Percentiles rank a stretch among this genome's conserved stretches.
phyloP scores from a whole-genome alignment of 2,113 vertebrate genomes.

The Trinectes maculatus region DNA sequence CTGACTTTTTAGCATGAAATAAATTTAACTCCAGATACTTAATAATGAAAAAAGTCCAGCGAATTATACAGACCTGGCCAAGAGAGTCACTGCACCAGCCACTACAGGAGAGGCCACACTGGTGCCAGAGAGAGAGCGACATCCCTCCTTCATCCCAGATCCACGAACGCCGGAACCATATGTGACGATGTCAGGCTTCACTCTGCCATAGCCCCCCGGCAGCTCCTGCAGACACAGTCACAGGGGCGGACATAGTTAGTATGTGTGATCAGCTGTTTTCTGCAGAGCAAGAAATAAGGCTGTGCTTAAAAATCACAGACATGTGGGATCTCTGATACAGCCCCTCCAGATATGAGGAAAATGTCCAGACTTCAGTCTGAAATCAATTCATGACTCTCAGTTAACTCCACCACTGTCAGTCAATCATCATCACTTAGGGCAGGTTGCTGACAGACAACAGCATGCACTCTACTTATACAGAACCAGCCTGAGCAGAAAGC shows the following conservation, averaged over 20 bases:
- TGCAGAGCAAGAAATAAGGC: background rate
- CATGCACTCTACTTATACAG: background rate
- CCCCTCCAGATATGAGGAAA: too few species aligned
- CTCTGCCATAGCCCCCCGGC: constrained; percentile 93
- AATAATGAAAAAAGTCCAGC: too few species aligned
- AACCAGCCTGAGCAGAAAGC: background rate
- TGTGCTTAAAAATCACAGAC: background rate
- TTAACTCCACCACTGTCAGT: background rate
- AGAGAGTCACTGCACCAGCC: constrained; percentile 93
- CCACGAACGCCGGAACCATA: constrained; percentile 96
- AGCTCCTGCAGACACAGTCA: constrained; percentile 84
- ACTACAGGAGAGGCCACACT: constrained; percentile 99
- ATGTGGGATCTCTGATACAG: too few species aligned
- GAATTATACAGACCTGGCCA: constrained; percentile 87
- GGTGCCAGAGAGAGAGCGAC: constrained; percentile 95
- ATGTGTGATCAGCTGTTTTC: background rate
- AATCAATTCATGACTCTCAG: background rate
- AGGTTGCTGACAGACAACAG: background rate
- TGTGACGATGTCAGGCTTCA: constrained; percentile 98
- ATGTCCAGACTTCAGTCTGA: too few species aligned
- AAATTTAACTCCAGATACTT: background rate
- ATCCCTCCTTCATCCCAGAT: constrained; percentile 97
- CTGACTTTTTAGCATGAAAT: background rate
- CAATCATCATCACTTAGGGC: too few species aligned
- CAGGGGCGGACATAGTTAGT: background rate